Conservation (phyloP, 2,888 invertebrate genomes). For the Pasiphila rectangulata region DNA sequence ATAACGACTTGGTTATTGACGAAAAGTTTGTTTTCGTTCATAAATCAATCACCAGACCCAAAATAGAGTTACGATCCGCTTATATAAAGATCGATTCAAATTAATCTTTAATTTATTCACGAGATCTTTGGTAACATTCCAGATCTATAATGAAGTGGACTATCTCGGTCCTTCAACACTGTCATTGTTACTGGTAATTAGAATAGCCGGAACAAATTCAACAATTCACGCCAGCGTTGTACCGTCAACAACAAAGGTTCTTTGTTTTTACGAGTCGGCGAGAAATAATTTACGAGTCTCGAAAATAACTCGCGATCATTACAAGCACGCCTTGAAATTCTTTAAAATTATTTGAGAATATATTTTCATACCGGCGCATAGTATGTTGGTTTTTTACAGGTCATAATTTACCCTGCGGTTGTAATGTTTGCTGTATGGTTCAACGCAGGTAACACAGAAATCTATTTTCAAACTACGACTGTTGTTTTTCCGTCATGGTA, state of each 20-base stretch:
- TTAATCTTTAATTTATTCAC: conserved; percentile 1
- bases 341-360: conserved; percentile 27
- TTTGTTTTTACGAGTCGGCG: conserved; percentile 46
- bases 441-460: conserved; percentile 63
- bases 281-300: conserved; percentile 38
- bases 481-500: conserved; percentile 77
- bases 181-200: conserved; percentile 25
- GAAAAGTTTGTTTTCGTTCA: conserved; percentile 9
- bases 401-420: conserved; percentile 39
- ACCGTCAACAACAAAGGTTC: conserved; percentile 6
- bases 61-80: conserved; percentile 3
- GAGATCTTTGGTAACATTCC: not conserved
- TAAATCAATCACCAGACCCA: conserved; percentile 14
- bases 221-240: conserved; percentile 5
- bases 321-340: conserved; percentile 23
- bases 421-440: conserved; percentile 49
- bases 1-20: conserved; percentile 3
- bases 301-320: conserved; percentile 23
- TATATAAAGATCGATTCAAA: not conserved
- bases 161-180: conserved; percentile 15
- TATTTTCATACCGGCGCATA: conserved; percentile 30
- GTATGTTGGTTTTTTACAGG: conserved; percentile 38
- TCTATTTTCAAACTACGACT: conserved; percentile 67
- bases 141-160: conserved; percentile 12
- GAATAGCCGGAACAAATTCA: conserved; percentile 18